Conservation (phyloP, 2,797 vertebrate species). For the Amblyraja radiata region DNA sequence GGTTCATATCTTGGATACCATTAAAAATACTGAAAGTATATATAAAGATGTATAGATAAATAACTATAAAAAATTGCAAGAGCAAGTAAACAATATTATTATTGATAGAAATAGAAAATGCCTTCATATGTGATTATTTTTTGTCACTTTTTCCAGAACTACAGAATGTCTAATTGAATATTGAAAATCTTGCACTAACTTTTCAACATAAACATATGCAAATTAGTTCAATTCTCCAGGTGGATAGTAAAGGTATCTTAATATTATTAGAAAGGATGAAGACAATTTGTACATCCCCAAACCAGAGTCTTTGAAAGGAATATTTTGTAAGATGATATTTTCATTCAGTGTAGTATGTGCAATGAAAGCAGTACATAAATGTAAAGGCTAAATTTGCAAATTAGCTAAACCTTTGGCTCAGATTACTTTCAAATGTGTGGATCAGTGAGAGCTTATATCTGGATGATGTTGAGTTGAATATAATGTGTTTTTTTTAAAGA, state of each 20-base stretch:
- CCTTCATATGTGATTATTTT: neutral
- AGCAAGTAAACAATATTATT: neutral
- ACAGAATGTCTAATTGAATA: neutral
- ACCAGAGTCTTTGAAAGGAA: neutral
- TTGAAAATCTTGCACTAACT: neutral
- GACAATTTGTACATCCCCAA: neutral
- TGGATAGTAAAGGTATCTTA: neutral
- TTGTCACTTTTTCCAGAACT: neutral
- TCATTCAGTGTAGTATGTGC: neutral
- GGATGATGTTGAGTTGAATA: neutral
- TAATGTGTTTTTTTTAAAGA: neutral
- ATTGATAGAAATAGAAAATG: neutral
- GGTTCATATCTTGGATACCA: neutral
- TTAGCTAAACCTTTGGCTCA: neutral
- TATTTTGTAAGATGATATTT: neutral
- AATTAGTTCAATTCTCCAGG: neutral
- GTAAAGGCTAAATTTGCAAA: neutral
- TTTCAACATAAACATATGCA: neutral
- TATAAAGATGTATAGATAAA: neutral
- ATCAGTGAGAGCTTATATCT: neutral
- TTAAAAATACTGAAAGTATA: neutral
- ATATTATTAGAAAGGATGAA: neutral
- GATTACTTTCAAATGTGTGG: neutral
- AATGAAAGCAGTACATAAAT: neutral
- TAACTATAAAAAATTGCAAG: neutral